Base-by-base conservation (phyloP, 2,113 vertebrate genomes). In the Canis aureus region DNA sequence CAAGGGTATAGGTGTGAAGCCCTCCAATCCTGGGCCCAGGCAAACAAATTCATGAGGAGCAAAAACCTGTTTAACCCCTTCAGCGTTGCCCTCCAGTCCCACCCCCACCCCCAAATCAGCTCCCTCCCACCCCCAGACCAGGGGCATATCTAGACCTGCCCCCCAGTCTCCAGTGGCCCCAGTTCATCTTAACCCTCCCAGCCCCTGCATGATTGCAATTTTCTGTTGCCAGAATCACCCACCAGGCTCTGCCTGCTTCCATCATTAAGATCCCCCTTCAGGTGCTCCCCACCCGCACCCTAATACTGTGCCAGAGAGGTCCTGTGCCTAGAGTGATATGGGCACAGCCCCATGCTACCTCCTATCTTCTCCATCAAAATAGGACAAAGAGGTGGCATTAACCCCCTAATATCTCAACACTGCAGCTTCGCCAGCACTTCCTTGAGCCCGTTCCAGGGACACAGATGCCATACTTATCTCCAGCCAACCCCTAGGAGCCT, bases 161-260 rank as follows among this genome's bases (percentile, higher is more conserved):
- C 94, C 94, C 80, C 79, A 64, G 92, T 76, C 90, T 94, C 81
- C 94, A 96, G n/a, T 97, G 84, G 96, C 96, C 97, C 97, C 95
- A 96, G 3, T 97, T 97, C 87, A 98, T 90, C 86, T 89, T 90
- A 97, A 94, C 95, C 98, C 97, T 92, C 97, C 51, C 67, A 8
- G 10, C 91, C 98, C 97, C 96, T 95, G 96, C 95, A 98, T 5
- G 23, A 98, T 94, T 98, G 91, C 93, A 96, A 95, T 85, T 97
- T 96, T 92, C 97, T 97, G 95, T 97, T 80, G 86, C 38, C 12
- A 98, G 91, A 97, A 98, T 98, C 95, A 97, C 74, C 94, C 80
- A 94, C 97, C 98, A 97, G 98, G 98, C 98, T 97, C 98, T 98
- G 97, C 97, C 98, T 96, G 79, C 73, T 98, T 98, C 96, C 97